Base-by-base conservation (phyloP, 2,797 vertebrate species). In the Acipenser oxyrinchus region DNA sequence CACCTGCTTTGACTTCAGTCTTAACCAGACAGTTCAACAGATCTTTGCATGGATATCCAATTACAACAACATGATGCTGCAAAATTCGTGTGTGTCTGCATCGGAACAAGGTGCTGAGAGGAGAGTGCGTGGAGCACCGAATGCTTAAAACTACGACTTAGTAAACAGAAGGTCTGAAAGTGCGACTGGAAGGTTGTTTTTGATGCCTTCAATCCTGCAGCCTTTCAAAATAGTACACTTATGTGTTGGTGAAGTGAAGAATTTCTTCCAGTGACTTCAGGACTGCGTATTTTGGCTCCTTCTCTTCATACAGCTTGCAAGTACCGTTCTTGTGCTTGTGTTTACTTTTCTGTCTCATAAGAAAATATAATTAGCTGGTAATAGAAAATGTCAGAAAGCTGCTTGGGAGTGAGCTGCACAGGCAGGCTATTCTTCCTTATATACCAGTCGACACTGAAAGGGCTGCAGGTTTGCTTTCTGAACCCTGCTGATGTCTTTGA, bases 211-310 rank as follows among this genome's bases (percentile, higher is more conserved):
- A 58, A 58, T 58, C 8, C 13, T n/a, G 13, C 55, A 10, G 8
- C 51, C 18, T 55, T 18, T 52, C 55, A 65, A 57, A 67, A 61
- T 49, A 61, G 59, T 51, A 53, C 13, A 23, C 5, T 52, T 49
- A 37, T 61, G 59, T 51, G 49, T 52, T 9, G 13, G 15, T 10
- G 6, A 67, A 23, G 50, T 67, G 66, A 67, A 67, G 11, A 49
- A 67, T 67, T 67, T 67, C 66, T 67, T 67, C 66, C 66, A 67
- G 66, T 67, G 59, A 67, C 66, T 67, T 67, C 66, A 67, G 59
- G 11, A 18, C 23, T 61, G 66, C 60, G 15, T 52, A 49, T 67
- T 52, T 67, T 67, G 66, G 66, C 66, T 60, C 1, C 13, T 57
- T 67, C 57, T 18, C 11, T 61, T 58, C 15, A 6, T 8, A 60